These are phyloP conservation scores for Frankliniella intonsa DNA, from an alignment of 2,888 invertebrate genomes.

Conservation along the genomic window DNA sequence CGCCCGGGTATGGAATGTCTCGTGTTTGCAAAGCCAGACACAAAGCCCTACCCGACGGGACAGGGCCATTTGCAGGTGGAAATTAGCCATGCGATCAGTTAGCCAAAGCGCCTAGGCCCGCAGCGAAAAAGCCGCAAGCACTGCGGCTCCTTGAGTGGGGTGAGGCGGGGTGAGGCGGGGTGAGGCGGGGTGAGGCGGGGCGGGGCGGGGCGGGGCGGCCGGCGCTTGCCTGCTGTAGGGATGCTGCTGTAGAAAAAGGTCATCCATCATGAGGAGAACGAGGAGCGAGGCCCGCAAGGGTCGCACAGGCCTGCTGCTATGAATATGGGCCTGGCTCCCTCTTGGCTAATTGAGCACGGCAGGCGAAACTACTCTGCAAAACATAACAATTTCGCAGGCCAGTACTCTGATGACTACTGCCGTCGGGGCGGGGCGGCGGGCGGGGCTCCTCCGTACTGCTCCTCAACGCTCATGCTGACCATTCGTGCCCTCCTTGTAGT, in stretches of 20 bases:
- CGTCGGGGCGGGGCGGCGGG: too few species aligned
- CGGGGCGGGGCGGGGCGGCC: neutral
- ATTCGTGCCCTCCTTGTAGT: too few species aligned
- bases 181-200: neutral
- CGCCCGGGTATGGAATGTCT: neutral
- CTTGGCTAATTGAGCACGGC: slow-evolving; percentile 16
- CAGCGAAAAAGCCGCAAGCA: too few species aligned
- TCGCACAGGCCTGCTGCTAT: neutral
- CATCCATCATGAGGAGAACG: slow-evolving; percentile 7
- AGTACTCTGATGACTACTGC: neutral
- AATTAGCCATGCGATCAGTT: slow-evolving; percentile 22
- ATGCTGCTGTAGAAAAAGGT: neutral
- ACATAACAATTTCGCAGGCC: neutral
- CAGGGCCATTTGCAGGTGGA: neutral
- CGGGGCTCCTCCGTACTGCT: too few species aligned
- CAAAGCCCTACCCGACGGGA: neutral
- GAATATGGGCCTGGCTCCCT: neutral
- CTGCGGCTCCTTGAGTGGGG: neutral
- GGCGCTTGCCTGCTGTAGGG: neutral
- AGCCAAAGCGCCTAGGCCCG: neutral
- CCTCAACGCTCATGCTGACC: too few species aligned
- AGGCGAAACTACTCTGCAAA: slow-evolving; percentile 9
- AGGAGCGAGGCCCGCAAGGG: neutral
- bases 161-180: too few species aligned
- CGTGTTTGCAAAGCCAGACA: neutral